Evolutionary conservation across 2,888 invertebrate genomes (phyloP).

Genomic region (Apodemia zela): DNA sequence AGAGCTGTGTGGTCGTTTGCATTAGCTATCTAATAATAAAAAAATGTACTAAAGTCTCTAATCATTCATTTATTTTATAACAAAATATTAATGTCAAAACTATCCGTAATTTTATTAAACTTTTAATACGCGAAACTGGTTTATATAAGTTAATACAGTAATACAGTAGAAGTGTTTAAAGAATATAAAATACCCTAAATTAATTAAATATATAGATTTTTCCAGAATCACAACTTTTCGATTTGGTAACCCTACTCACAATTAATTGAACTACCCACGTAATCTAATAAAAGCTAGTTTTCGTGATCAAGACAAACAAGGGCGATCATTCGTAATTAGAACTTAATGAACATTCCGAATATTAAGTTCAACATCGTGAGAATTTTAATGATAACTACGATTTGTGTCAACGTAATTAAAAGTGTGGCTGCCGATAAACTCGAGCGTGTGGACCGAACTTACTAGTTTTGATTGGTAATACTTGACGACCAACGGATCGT

Average conservation of each 20-base stretch:
- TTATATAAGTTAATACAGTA: too few species aligned
- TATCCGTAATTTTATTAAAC: too few species aligned
- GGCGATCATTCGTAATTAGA: constrained; percentile 78
- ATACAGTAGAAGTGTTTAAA: too few species aligned
- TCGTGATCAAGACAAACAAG: constrained; percentile 77
- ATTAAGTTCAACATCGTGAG: constrained; percentile 78
- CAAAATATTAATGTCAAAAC: too few species aligned
- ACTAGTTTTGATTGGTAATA: constrained; percentile 68
- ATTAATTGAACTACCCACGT: constrained; percentile 79
- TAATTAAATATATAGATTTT: background rate
- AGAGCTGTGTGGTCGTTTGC: too few species aligned
- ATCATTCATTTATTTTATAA: too few species aligned
- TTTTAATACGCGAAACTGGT: too few species aligned
- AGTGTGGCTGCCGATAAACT: constrained; percentile 76
- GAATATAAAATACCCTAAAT: too few species aligned
- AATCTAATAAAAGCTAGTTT: constrained; percentile 80
- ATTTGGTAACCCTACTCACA: constrained; percentile 46
- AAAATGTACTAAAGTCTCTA: too few species aligned
- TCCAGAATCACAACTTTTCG: background rate
- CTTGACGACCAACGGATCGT: constrained; percentile 52
- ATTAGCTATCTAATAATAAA: too few species aligned
- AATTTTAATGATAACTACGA: constrained; percentile 75
- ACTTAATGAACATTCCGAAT: constrained; percentile 76
- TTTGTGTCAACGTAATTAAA: constrained; percentile 80
- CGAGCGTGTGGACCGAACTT: constrained; percentile 55